These are phyloP conservation scores for Macaria liturata DNA, from an alignment of 2,888 invertebrate genomes.

Conservation along the genomic window DNA sequence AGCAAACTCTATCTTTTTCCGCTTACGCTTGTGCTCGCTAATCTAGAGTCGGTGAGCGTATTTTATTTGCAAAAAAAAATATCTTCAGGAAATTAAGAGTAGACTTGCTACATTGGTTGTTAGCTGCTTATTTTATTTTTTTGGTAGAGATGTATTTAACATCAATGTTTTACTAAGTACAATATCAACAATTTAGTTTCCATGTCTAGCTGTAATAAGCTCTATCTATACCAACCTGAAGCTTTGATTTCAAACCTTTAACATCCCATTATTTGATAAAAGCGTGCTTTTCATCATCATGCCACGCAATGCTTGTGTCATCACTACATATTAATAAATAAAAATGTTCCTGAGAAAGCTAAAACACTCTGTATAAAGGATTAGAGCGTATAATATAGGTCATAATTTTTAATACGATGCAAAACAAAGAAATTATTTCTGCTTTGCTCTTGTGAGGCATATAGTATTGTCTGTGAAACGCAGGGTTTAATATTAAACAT, in stretches of 20 bases:
- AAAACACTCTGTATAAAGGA: not conserved
- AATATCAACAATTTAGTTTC: not conserved
- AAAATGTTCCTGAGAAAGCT: not conserved
- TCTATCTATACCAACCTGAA: not conserved
- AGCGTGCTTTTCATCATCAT: too few species aligned
- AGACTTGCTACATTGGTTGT: too few species aligned
- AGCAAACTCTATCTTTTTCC: slow-evolving; percentile 36
- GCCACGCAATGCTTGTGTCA: too few species aligned
- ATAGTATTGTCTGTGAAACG: slow-evolving; percentile 36
- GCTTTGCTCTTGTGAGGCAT: slow-evolving; percentile 23
- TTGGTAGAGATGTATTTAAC: not conserved
- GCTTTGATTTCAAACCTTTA: not conserved
- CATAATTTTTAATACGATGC: not conserved
- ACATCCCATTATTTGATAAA: not conserved
- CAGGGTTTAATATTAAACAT: slow-evolving; percentile 45
- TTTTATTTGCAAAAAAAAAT: slow-evolving; percentile 17
- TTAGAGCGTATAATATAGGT: not conserved
- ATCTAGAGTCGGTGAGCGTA: slow-evolving; percentile 28
- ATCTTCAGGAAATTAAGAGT: not conserved
- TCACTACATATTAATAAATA: too few species aligned
- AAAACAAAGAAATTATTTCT: slow-evolving; percentile 8
- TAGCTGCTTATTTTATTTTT: too few species aligned
- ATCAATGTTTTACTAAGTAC: not conserved
- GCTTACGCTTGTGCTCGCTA: slow-evolving; percentile 27
- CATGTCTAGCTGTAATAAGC: not conserved